Evolutionary conservation across 2,888 invertebrate genomes (phyloP), one percentile per base, ranked within the genome.

Genomic region (Andrena haemorrhoa): DNA sequence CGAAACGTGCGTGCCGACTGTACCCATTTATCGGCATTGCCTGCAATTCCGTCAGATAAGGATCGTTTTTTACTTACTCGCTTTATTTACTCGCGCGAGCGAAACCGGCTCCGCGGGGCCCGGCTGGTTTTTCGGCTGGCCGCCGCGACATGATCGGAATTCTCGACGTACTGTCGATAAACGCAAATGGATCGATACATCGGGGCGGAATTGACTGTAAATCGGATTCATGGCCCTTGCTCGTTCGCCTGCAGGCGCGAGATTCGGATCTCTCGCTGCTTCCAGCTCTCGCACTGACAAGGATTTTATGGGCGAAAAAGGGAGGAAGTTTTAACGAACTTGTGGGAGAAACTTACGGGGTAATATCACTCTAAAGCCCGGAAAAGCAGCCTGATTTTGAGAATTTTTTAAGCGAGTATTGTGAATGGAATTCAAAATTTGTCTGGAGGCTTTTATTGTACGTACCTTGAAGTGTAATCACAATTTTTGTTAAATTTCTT

Each of bases 31-130:
- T 53, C 41, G 29, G 29, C 8, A 10, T 23, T n/a, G 16, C 20
- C 41, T 3, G 31, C 60, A 47, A 70, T 71, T 56, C 23, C 29
- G 23, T 12, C 29, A 29, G 56, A 79, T 79, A 63, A 75, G 53
- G 56, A 41, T 66, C 51, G 33, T 56, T 61, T 49, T 69, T 84
- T 75, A 75, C 41, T 49, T n/a, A 70, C 84, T 79, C 29, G 23
- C 1, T 69, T 75, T 35, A 75, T 81, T 81, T 64, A 29, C 35
- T 53, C 53, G 10, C 1, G 26, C 16, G 20, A 23, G 29, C 29
- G 29, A 41, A 64, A 20, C 33, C 23, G 33, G n/a, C 12, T 29
- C 20, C 2, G 8, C 26, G 26, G 31, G 12, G 20, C 5, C 16
- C 33, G 10, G n/a, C 51, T 0, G 20, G n/a, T 23, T 58, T 41